Evolutionary conservation across 2,888 invertebrate genomes (phyloP).

Genomic region (Ischnus inquisitorius): DNA sequence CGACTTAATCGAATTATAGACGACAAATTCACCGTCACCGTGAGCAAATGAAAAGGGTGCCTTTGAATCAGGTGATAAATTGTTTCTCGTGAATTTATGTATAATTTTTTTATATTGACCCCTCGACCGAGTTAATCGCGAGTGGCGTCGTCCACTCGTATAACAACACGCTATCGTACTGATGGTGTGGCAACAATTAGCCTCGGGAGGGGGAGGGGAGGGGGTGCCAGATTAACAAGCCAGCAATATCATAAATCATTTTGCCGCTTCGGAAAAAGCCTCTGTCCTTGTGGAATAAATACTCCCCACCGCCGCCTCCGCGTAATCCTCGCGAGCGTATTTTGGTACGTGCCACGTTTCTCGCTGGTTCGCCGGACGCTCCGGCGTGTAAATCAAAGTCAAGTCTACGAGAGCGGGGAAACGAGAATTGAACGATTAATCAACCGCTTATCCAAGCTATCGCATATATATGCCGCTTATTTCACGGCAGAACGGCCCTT

Average conservation of each 20-base stretch:
- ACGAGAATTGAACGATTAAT: constrained; percentile 24
- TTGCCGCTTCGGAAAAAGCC: constrained; percentile 25
- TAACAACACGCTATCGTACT: constrained; percentile 4
- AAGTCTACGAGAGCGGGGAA: constrained; percentile 3
- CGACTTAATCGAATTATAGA: background rate
- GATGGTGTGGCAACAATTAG: constrained; percentile 40
- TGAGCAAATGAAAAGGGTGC: background rate
- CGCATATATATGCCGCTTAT: background rate
- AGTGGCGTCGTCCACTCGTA: background rate
- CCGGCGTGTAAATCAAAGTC: constrained; percentile 29
- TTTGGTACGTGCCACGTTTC: background rate
- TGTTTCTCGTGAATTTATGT: background rate
- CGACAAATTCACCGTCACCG: background rate
- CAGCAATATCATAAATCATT: constrained; percentile 34
- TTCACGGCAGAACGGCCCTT: background rate
- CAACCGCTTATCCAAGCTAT: constrained; percentile 32
- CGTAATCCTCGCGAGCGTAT: constrained; percentile 4
- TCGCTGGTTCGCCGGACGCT: background rate
- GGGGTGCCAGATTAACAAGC: constrained; percentile 5
- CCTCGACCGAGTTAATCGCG: background rate
- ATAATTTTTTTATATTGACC: constrained; percentile 6
- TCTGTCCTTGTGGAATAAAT: background rate
- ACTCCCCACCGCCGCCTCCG: too few relatives aligned
- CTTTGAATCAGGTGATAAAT: constrained; percentile 17
- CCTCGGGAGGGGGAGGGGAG: background rate